Base-by-base conservation (phyloP, 1,140 invertebrate genomes). In the Papilio machaon region DNA sequence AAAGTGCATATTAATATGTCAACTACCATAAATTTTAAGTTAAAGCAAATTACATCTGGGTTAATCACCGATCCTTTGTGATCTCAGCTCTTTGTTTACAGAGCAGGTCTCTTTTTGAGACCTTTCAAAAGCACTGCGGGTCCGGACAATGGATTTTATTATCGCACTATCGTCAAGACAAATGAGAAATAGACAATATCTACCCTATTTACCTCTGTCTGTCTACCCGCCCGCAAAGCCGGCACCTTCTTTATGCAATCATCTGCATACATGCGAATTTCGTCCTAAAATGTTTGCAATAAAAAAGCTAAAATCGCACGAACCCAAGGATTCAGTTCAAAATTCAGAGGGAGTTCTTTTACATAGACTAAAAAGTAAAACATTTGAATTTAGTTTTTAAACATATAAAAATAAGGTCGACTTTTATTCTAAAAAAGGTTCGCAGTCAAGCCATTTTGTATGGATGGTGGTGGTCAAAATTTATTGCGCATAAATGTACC, bases 401-500 rank as follows among this genome's bases (percentile, higher is more conserved):
- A 23, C 1, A 23, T 15, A 52, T 30, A 19, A 52, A 8, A 47
- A 82, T 89, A 93, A 78, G 83, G 88, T 86, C 54, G 78, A 81
- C 81, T 88, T 93, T 93, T 76, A 82, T 60, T 67, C 82, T 80
- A n/a, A 49, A 74, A 60, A 47, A 46, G 73, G 79, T 73, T 43
- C 43, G 89, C 80, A 89, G 86, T 92, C 86, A 89, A 83, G 91
- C 87, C 91, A 90, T 93, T 94, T 91, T 90, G 88, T 85, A 88
- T 88, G 86, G 87, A 85, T 86, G 86, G 85, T 86, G 90, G 91
- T 90, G 91, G 92, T 93, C 92, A 93, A 94, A 94, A 94, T 94
- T 94, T 94, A 94, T 94, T 94, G 93, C 90, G 92, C 93, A 94
- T 94, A 94, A 94, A 94, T 94, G 93, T 94, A 93, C 90, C 92